Conservation (phyloP, 2,888 invertebrate species). For the Meganola albula region DNA sequence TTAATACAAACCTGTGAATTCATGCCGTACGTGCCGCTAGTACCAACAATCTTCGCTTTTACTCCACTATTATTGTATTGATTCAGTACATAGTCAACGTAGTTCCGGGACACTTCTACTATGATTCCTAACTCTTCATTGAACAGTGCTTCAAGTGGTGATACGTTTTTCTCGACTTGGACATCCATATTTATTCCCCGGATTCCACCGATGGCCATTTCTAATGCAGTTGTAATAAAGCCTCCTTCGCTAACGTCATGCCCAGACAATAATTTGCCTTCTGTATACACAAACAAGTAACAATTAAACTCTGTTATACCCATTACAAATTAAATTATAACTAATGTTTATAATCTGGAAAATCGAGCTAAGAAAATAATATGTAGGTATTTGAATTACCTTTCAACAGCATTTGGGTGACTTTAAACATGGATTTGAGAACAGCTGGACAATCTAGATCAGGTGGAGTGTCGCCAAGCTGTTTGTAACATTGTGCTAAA, state of each 20-base stretch:
- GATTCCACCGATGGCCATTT: constrained; percentile 97
- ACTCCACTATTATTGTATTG: constrained; percentile 80
- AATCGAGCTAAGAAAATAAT: too few relatives aligned
- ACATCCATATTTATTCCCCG: constrained; percentile 85
- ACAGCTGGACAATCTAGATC: constrained; percentile 85
- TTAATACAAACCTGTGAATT: constrained; percentile 71
- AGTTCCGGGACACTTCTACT: constrained; percentile 80
- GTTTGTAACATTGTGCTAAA: constrained; percentile 92
- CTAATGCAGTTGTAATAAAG: constrained; percentile 90
- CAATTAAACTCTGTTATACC: too few relatives aligned
- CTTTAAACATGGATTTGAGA: constrained; percentile 86
- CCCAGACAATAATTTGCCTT: constrained; percentile 85
- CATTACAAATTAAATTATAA: too few relatives aligned
- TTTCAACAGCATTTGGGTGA: constrained; percentile 89
- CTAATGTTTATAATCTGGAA: too few relatives aligned
- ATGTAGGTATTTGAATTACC: constrained; percentile 61
- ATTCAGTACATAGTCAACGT: constrained; percentile 77
- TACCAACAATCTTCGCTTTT: constrained; percentile 82
- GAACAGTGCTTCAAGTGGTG: constrained; percentile 83
- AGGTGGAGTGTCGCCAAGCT: constrained; percentile 88
- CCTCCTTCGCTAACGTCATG: constrained; percentile 99
- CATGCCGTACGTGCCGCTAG: constrained; percentile 81
- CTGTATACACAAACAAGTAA: constrained; percentile 70
- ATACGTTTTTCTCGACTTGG: constrained; percentile 53
- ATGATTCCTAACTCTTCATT: constrained; percentile 93